Evolutionary conservation across 2,888 invertebrate species (phyloP).

Genomic region (Reticulitermes lucifugus): DNA sequence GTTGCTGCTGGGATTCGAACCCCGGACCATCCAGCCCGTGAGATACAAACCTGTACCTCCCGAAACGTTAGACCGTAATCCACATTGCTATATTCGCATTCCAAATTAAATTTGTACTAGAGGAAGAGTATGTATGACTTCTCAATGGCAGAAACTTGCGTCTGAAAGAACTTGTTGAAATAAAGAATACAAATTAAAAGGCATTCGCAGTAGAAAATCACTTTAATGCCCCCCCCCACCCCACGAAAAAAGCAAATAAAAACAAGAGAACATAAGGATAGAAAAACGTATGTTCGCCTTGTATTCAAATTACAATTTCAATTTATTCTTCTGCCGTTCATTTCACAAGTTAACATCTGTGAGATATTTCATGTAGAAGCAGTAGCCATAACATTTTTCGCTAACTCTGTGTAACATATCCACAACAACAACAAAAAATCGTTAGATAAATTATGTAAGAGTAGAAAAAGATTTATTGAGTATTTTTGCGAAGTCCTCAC

Average conservation of each 20-base stretch:
- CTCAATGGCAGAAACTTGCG: too few species aligned
- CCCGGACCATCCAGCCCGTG: too few species aligned
- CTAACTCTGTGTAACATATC: neutral
- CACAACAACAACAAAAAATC: neutral
- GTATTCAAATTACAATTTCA: neutral
- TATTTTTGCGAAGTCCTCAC: neutral
- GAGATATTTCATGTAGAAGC: neutral
- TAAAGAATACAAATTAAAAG: too few species aligned
- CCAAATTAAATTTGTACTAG: too few species aligned
- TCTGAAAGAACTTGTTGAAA: too few species aligned
- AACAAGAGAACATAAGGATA: neutral
- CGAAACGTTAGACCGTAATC: too few species aligned
- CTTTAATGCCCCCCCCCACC: neutral
- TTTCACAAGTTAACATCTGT: neutral
- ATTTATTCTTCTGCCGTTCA: neutral
- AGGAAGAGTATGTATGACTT: too few species aligned
- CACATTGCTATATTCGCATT: too few species aligned
- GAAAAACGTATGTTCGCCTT: neutral
- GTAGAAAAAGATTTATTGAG: neutral
- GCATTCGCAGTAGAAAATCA: neutral
- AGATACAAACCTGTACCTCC: too few species aligned
- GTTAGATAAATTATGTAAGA: conserved; percentile 6
- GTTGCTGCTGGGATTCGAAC: too few species aligned
- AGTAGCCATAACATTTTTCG: neutral
- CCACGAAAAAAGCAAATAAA: neutral